phyloP scores from a whole-genome alignment of 2,797 vertebrate genomes.

The Chloroceryle amazona region DNA sequence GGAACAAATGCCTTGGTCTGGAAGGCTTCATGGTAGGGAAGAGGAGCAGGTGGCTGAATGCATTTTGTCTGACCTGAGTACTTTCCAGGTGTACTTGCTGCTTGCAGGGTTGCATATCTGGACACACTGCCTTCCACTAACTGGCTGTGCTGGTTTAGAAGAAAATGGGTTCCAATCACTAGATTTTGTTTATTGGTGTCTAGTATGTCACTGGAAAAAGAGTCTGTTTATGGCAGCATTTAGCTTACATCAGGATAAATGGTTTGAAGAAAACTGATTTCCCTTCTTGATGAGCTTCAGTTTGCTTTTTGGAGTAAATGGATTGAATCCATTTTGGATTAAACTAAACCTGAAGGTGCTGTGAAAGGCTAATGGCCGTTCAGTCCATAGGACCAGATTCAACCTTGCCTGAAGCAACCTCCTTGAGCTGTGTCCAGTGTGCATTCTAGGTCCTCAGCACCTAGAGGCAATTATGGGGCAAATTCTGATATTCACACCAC shows the following conservation, averaged over 20 bases:
- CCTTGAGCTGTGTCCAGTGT: not conserved
- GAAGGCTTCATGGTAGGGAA: not conserved
- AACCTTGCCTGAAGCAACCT: not conserved
- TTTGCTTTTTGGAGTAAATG: not conserved
- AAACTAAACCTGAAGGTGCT: not conserved
- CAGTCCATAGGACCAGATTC: not conserved
- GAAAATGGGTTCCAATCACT: not conserved
- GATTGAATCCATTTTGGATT: not conserved
- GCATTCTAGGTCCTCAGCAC: not conserved
- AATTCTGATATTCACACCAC: not conserved
- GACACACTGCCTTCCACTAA: not conserved
- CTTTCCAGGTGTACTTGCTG: not conserved
- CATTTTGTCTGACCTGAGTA: not conserved
- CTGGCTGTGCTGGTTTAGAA: not conserved
- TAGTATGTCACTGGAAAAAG: not conserved
- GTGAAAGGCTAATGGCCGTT: accelerated
- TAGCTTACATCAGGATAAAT: not conserved
- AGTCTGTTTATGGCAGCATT: not conserved
- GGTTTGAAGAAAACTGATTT: not conserved
- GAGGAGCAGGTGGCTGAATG: not conserved
- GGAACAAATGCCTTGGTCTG: not conserved
- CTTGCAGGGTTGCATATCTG: not conserved
- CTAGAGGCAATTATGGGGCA: not conserved
- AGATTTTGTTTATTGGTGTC: not conserved
- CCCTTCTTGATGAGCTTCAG: not conserved